Percentiles rank a stretch among this genome's conserved stretches.
These are phyloP conservation scores for Barnardius zonarius DNA, from an alignment of 2,113 vertebrate genomes.

Conservation along the genomic window DNA sequence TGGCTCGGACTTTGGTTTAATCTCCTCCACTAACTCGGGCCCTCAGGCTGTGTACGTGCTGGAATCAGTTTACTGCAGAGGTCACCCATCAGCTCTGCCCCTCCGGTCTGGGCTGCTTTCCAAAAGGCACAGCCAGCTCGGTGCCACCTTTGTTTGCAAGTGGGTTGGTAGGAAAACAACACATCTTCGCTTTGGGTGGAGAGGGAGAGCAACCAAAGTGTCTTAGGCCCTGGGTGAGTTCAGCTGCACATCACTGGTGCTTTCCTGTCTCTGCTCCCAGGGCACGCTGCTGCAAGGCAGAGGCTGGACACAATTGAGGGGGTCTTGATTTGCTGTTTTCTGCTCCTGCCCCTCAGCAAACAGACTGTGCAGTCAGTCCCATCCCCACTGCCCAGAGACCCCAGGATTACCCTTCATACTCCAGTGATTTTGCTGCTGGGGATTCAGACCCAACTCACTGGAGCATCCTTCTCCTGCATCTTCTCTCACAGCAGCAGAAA, in stretches of 20 bases:
- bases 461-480: neutral
- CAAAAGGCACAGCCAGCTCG: accelerated
- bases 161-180: neutral
- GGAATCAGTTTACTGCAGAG: neutral
- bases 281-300: neutral
- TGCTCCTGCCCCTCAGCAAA: neutral
- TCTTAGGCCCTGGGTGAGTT: neutral
- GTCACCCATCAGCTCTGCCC: neutral
- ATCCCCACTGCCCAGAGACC: neutral
- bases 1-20: neutral
- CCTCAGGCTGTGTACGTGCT: neutral
- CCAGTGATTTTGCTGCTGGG: neutral
- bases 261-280: neutral
- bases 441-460: neutral
- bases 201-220: neutral
- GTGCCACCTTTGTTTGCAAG: neutral
- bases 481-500: neutral
- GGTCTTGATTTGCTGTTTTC: neutral
- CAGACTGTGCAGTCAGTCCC: neutral
- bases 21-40: neutral
- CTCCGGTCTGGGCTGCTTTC: neutral
- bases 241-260: accelerated
- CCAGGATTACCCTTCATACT: neutral
- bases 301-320: neutral
- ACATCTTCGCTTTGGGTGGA: neutral